Evolutionary conservation across 2,113 vertebrate genomes (phyloP), one percentile per base, ranked within the genome.

Genomic region (Oncorhynchus clarkii): DNA sequence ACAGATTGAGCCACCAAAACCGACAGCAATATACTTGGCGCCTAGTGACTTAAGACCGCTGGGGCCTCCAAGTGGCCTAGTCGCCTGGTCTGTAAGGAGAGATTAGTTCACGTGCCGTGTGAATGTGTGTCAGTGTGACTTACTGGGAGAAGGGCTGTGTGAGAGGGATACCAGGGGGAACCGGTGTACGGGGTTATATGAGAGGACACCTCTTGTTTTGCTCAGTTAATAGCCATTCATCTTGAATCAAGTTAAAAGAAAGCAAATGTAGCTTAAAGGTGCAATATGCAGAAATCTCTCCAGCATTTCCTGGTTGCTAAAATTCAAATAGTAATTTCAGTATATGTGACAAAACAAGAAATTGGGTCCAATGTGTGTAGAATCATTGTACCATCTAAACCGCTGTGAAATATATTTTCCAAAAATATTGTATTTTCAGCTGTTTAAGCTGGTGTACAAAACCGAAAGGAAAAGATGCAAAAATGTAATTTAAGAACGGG

Each of bases 1-100:
- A 39, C 70, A 81, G 77, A 71, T 85, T 82, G 79, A 84, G 72
- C 71, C 66, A 62, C 59, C 67, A 54, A 79, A 76, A 3, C 72
- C 45, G 70, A 80, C 67, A 74, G 80, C 49, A 51, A 62, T 82
- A 77, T 48, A n/a, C 74, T 74, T 29, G 0, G 54, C 73, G 72
- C 75, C 70, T 48, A 18, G 73, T 39, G 81, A 78, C 78, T 82
- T 70, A 45, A 78, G 72, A 49, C 69, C 26, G 45, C 31, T 57
- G 51, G 67, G 65, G 34, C 48, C 73, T 70, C 26, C 27, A 49
- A 72, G 51, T 75, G 68, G 73, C 64, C 71, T 65, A 24, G 67
- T 34, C 22, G 74, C 75, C 26, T 20, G 77, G 51, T 5, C 75
- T 31, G 67, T 2, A n/a, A 77, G n/a, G 8, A 67, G 31, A 80